These are phyloP conservation scores for Pegoplata infirma DNA, from an alignment of 2,888 invertebrate genomes.

Conservation along the genomic window DNA sequence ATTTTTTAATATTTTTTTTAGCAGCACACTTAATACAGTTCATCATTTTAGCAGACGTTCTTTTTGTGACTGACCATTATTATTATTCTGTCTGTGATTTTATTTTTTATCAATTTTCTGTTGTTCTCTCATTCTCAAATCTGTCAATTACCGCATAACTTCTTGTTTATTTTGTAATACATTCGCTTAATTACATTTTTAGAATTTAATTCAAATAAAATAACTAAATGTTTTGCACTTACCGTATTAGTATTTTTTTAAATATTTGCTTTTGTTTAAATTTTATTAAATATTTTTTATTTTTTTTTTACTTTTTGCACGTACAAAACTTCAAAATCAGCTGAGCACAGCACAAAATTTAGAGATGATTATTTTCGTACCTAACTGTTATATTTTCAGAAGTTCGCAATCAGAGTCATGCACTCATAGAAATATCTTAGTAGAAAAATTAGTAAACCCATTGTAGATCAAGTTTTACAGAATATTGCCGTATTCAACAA, in stretches of 20 bases:
- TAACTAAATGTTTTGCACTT: background rate
- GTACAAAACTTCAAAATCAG: background rate
- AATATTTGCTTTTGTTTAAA: background rate
- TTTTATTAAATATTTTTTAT: background rate
- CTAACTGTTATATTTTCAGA: too few species aligned
- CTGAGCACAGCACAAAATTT: too few species aligned
- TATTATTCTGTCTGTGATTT: background rate
- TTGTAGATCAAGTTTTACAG: too few species aligned
- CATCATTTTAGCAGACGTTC: conserved; percentile 40
- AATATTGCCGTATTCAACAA: too few species aligned
- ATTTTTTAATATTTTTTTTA: background rate
- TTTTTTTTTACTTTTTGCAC: background rate
- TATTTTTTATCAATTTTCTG: conserved; percentile 9
- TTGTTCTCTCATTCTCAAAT: conserved; percentile 26
- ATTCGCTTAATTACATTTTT: background rate
- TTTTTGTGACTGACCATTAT: conserved; percentile 25
- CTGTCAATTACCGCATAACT: conserved; percentile 7
- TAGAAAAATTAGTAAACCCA: too few species aligned
- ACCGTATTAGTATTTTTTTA: background rate
- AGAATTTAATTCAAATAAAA: background rate
- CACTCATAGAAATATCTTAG: too few species aligned
- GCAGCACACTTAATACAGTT: background rate
- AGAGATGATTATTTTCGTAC: too few species aligned
- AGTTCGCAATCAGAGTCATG: too few species aligned
- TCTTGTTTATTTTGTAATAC: background rate